phyloP scores from a whole-genome alignment of 2,888 invertebrate species.

The Thera obeliscata region DNA sequence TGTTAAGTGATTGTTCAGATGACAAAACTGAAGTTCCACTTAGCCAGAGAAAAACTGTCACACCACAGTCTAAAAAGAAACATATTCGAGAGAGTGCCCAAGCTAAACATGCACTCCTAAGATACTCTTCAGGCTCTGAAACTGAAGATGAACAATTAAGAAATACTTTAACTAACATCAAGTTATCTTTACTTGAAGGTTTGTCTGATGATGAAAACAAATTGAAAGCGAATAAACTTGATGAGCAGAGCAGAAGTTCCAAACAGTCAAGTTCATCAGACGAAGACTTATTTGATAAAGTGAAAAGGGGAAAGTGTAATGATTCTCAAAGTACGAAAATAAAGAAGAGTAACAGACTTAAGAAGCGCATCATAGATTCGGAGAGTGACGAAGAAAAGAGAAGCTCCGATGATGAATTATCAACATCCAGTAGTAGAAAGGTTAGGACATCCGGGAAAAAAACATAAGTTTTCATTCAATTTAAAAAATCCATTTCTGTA shows the following conservation, averaged over 20 bases:
- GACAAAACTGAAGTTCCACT: constrained; percentile 30
- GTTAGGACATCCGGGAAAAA: constrained; percentile 58
- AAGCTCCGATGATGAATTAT: constrained; percentile 47
- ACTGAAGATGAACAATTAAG: constrained; percentile 65
- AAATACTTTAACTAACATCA: constrained; percentile 57
- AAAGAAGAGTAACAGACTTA: constrained; percentile 20
- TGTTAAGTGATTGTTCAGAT: constrained; percentile 34
- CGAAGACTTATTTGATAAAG: constrained; percentile 41
- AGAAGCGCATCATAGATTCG: constrained; percentile 30
- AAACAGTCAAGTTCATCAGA: constrained; percentile 46
- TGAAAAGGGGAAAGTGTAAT: constrained; percentile 33
- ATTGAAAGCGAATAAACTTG: constrained; percentile 24
- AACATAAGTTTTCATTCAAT: constrained; percentile 15
- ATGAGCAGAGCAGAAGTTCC: constrained; percentile 5
- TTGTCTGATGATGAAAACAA: constrained; percentile 53
- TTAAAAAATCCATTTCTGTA: constrained; percentile 10
- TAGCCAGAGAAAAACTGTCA: constrained; percentile 37
- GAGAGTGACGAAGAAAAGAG: constrained; percentile 32
- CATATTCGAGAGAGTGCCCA: constrained; percentile 64
- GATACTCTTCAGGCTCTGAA: constrained; percentile 71
- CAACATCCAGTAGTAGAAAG: constrained; percentile 66
- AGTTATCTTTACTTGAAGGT: constrained; percentile 48
- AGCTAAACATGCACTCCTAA: constrained; percentile 68
- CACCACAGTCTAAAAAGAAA: constrained; percentile 52
- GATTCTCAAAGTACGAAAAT: constrained; percentile 16